A percentile compares a stretch with the other conserved stretches of the same genome.
Evolutionary conservation across 2,113 vertebrate genomes (phyloP).

Genomic region (Genyomyrus donnyi): DNA sequence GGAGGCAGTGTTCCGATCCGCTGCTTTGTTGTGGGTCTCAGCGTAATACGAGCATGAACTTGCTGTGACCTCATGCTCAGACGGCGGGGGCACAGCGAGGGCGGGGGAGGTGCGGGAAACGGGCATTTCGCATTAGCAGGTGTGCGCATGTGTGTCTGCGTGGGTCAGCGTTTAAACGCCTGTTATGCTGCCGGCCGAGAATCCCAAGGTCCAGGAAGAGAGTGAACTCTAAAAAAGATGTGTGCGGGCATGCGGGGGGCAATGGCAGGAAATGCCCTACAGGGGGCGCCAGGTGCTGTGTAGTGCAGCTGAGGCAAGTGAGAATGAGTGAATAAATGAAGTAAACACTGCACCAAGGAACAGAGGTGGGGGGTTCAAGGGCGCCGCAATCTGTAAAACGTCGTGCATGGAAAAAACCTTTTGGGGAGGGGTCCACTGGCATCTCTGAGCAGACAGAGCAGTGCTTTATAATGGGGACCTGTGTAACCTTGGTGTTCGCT

Average conservation of each 20-base stretch:
- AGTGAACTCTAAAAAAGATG: neutral
- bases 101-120: neutral
- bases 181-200: neutral
- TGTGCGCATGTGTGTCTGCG: neutral
- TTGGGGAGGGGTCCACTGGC: neutral
- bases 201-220: neutral
- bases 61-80: neutral
- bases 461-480: neutral
- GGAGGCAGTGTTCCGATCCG: neutral
- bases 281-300: neutral
- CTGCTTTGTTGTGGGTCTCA: neutral
- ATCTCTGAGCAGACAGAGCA: neutral
- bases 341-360: neutral
- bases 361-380: neutral
- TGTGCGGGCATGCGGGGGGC: neutral
- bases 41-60: slow-evolving; percentile 8
- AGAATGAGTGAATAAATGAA: neutral
- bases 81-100: neutral
- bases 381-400: neutral
- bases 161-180: neutral
- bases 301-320: neutral
- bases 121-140: neutral
- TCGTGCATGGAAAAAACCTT: neutral
- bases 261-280: neutral
- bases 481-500: neutral